Percentiles rank a stretch among this genome's conserved stretches.
These are phyloP conservation scores for Syrmaticus mikado DNA, from an alignment of 2,113 vertebrate species.

Conservation along the genomic window DNA sequence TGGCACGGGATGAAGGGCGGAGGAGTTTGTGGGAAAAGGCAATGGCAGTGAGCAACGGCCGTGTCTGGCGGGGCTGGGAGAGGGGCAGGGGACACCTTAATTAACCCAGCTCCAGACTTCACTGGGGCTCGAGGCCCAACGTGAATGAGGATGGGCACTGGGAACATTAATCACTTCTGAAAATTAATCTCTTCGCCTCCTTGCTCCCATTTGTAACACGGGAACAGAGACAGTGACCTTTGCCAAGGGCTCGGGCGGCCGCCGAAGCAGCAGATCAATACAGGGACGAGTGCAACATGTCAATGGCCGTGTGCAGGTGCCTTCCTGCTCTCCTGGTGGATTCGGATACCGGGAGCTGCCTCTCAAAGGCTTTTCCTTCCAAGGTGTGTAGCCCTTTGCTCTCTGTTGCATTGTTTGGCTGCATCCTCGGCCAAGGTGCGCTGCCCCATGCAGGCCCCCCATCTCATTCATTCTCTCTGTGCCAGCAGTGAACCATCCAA, in stretches of 20 bases:
- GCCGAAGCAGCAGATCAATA: slow-evolving; percentile 44
- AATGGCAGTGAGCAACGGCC: background rate
- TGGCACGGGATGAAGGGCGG: slow-evolving; percentile 47
- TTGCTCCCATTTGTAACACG: background rate
- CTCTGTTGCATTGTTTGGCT: background rate
- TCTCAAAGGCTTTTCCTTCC: background rate
- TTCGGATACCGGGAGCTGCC: background rate
- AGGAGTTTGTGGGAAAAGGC: slow-evolving; percentile 44
- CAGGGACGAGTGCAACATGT: slow-evolving; percentile 23
- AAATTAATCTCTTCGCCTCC: slow-evolving; percentile 16
- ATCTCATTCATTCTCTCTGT: background rate
- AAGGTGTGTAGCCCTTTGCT: background rate
- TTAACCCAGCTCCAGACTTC: slow-evolving; percentile 20
- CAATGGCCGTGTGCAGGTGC: background rate
- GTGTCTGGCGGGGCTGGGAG: background rate
- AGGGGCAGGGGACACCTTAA: slow-evolving; percentile 6
- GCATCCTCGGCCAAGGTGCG: rapidly evolving
- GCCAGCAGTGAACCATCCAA: background rate
- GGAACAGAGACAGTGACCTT: slow-evolving; percentile 45
- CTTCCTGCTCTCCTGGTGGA: background rate
- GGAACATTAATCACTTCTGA: slow-evolving; percentile 38
- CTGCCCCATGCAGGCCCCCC: too few relatives aligned
- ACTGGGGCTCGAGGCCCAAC: background rate
- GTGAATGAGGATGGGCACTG: background rate
- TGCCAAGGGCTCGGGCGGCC: slow-evolving; percentile 61